Evolutionary conservation across 1,140 invertebrate species (phyloP).

Genomic region (Aphaenogaster rudis): DNA sequence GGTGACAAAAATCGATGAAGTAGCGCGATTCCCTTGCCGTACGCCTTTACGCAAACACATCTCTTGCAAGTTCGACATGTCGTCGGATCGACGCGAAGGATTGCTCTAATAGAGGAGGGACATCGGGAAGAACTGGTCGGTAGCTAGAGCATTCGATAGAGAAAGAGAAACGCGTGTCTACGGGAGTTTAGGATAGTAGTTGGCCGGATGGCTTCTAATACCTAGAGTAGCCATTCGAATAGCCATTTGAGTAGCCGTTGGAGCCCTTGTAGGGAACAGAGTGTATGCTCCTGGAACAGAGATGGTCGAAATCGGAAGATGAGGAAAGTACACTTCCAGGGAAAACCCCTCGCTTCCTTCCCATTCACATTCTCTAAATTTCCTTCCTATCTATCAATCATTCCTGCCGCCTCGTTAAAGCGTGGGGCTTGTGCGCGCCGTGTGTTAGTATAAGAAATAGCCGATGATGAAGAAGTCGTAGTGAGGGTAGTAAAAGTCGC

Average conservation of each 20-base stretch:
- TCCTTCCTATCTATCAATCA: slow-evolving; percentile 62
- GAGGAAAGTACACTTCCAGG: slow-evolving; percentile 77
- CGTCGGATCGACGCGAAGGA: slow-evolving; percentile 7
- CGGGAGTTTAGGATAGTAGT: slow-evolving; percentile 71
- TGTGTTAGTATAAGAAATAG: slow-evolving; percentile 71
- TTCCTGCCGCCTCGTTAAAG: slow-evolving; percentile 63
- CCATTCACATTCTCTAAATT: slow-evolving; percentile 57
- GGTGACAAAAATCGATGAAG: slow-evolving; percentile 34
- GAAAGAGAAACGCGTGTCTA: slow-evolving; percentile 74
- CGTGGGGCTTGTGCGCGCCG: slow-evolving; percentile 35
- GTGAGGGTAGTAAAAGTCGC: slow-evolving; percentile 38
- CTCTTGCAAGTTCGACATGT: slow-evolving; percentile 9
- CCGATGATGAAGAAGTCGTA: slow-evolving; percentile 58
- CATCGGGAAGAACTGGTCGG: background rate
- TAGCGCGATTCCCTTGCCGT: background rate
- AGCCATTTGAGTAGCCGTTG: slow-evolving; percentile 87
- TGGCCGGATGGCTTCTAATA: slow-evolving; percentile 86
- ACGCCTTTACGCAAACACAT: background rate
- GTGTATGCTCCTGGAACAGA: slow-evolving; percentile 88
- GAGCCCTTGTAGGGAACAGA: slow-evolving; percentile 87
- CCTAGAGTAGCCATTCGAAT: slow-evolving; percentile 87
- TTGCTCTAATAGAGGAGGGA: slow-evolving; percentile 31
- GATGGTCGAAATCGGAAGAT: slow-evolving; percentile 85
- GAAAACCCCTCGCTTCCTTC: slow-evolving; percentile 39
- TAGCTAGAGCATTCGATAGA: slow-evolving; percentile 40